A percentile compares a stretch with the other conserved stretches of the same genome.
Evolutionary conservation across 2,113 vertebrate species (phyloP).

Genomic region (Gila orcuttii): DNA sequence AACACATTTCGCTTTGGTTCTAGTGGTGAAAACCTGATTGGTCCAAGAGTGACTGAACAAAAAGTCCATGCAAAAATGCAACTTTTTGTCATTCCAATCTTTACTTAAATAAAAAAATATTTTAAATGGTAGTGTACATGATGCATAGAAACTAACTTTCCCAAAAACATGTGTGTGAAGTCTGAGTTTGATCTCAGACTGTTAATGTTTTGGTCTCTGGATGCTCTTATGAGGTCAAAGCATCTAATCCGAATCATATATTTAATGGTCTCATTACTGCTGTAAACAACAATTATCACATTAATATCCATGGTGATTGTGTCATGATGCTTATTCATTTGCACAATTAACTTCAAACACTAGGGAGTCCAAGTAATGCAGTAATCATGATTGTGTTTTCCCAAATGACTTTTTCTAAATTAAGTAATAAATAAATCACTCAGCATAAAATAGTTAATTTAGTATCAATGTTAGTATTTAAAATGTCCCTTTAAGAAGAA

Average conservation of each 20-base stretch:
- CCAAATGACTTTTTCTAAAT: no score
- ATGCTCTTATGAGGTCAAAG: neutral
- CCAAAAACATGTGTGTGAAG: neutral
- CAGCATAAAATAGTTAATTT: neutral
- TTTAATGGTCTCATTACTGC: neutral
- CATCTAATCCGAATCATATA: neutral
- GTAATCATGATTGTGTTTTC: neutral
- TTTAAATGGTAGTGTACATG: neutral
- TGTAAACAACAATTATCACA: constrained; percentile 8
- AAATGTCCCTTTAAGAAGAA: neutral
- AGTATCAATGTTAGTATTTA: neutral
- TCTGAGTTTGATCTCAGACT: neutral
- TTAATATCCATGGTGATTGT: constrained; percentile 1
- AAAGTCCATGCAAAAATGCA: neutral
- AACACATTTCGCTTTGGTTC: neutral
- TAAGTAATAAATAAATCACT: no score
- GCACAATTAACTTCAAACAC: no score
- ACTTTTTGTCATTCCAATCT: no score
- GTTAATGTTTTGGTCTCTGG: neutral
- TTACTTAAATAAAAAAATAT: neutral
- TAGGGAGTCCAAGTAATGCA: no score
- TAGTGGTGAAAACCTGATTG: neutral
- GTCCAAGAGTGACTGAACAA: neutral
- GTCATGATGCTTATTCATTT: neutral
- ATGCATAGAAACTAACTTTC: neutral